These are phyloP conservation scores for Cinara cedri DNA, from an alignment of 2,888 invertebrate species.

Conservation along the genomic window DNA sequence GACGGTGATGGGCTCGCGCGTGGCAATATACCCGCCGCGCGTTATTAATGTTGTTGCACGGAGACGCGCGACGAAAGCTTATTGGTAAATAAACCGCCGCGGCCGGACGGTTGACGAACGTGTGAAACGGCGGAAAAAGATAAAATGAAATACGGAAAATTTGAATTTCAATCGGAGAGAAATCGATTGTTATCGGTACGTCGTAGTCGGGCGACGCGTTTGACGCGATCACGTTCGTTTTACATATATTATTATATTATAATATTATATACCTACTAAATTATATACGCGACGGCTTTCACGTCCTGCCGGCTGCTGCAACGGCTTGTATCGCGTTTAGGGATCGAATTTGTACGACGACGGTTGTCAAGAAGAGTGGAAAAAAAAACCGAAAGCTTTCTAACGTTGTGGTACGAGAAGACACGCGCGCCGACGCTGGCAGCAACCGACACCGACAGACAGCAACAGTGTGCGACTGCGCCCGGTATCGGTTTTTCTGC, in stretches of 20 bases:
- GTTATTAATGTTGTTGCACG: too few species aligned
- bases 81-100: too few species aligned
- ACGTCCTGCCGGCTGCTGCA: conserved; percentile 20
- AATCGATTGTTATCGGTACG: conserved; percentile 28
- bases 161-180: conserved; percentile 50
- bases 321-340: conserved; percentile 40
- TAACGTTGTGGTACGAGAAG: conserved; percentile 14
- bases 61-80: too few species aligned
- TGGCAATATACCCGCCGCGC: too few species aligned
- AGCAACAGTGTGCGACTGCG: too few species aligned
- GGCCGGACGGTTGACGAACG: background rate
- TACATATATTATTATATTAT: conserved; percentile 41
- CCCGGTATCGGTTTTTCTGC: conserved; percentile 7
- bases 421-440: background rate
- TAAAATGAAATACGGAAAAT: conserved; percentile 12
- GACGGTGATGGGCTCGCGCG: too few species aligned
- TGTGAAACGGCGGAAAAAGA: background rate
- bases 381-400: conserved; percentile 40
- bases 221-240: conserved; percentile 46
- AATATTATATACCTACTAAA: background rate
- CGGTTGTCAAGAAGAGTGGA: background rate
- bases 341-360: conserved; percentile 36
- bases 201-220: conserved; percentile 2
- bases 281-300: conserved; percentile 23
- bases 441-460: background rate